Evolutionary conservation across 2,888 invertebrate genomes (phyloP), one percentile per base, ranked within the genome.

Genomic region (Latheticus oryzae): DNA sequence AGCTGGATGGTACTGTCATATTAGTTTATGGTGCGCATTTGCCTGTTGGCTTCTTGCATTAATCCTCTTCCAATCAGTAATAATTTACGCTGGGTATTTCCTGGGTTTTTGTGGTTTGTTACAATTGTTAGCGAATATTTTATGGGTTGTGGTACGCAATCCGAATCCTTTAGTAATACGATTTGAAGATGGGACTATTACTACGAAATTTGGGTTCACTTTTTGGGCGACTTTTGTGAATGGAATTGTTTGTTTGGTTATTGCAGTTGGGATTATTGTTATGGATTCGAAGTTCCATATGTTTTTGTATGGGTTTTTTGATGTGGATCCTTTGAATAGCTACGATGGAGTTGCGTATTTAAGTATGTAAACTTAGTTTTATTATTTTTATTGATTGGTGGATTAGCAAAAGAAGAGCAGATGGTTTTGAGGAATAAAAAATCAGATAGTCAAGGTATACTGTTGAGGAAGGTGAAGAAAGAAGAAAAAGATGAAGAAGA

Each of bases 1-100:
- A 5, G 83, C 85, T 1, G 85, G 86, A 9, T 85, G 83, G 82
- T 85, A 83, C 63, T 76, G 82, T 8, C 85, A 85, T 63, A 82
- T 84, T 40, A 70, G 81, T 32, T 65, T 85, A 57, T 85, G 85
- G 85, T 68, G 80, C 28, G 83, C 84, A 1, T 82, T 85, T 57
- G 80, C 82, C 2, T 75, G 81, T 30, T 86, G 85, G 84, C 58
- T 85, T 5, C 65, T 85, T 24, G 74, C 83, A 1, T 80, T 82
- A 62, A 78, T 85, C 47, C 72, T 85, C 33, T 81, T 83, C 64
- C 78, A 79, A 63, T 80, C 82, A 51, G 80, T 83, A 19, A 77
- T 84, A 8, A 74, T 79, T 3, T 83, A 83, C 58, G 84, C 82
- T 0, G 82, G 82, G 2, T 79, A 80, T 60, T 80, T 80, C 59